A percentile compares a stretch with the other conserved stretches of the same genome.
These are phyloP conservation scores for Chascanopsetta lugubris DNA, from an alignment of 2,113 vertebrate genomes.

Conservation along the genomic window DNA sequence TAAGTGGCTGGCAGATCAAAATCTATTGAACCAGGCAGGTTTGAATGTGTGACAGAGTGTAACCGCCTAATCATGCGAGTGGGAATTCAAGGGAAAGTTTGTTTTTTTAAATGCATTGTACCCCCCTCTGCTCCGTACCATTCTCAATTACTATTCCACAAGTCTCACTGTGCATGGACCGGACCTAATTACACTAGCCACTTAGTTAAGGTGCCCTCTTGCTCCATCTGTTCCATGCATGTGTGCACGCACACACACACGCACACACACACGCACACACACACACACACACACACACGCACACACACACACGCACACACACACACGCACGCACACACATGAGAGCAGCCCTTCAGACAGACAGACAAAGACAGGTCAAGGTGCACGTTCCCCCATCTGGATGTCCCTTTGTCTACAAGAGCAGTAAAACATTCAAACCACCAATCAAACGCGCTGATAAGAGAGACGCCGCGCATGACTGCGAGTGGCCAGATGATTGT, in stretches of 20 bases:
- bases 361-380: constrained; percentile 66
- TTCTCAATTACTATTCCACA: constrained; percentile 61
- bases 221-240: constrained; percentile 67
- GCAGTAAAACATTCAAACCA: constrained; percentile 48
- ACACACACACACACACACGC: constrained; percentile 4
- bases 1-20: constrained; percentile 10
- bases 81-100: constrained; percentile 3
- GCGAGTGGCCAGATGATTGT: constrained; percentile 24
- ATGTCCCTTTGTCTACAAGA: constrained; percentile 52
- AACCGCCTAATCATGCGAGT: neutral
- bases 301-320: constrained; percentile 26
- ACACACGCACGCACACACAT: too few relatives aligned
- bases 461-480: constrained; percentile 25
- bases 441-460: constrained; percentile 41
- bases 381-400: constrained; percentile 64
- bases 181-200: constrained; percentile 66
- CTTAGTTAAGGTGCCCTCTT: constrained; percentile 70
- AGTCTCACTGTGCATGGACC: constrained; percentile 47
- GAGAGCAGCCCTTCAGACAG: constrained; percentile 33
- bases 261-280: neutral
- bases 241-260: neutral
- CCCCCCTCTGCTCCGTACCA: constrained; percentile 18
- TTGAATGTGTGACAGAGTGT: constrained; percentile 3
- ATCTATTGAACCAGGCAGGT: constrained; percentile 10
- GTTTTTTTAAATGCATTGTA: neutral